phyloP scores from a whole-genome alignment of 2,888 invertebrate genomes.

The Drosophila aldrichi region DNA sequence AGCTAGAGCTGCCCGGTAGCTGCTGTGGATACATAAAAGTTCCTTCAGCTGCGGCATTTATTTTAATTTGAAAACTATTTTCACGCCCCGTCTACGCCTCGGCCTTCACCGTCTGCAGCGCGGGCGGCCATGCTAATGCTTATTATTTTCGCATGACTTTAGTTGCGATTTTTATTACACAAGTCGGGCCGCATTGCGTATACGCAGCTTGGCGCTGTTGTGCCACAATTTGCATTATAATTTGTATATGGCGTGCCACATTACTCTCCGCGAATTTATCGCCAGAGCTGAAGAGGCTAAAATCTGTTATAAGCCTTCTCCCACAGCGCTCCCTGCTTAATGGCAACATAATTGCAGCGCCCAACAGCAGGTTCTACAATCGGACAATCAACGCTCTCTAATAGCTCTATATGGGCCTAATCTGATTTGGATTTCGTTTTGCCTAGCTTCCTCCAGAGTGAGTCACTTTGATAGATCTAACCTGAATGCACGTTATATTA shows the following conservation, averaged over 20 bases:
- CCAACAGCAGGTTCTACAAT: conserved; percentile 11
- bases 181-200: conserved; percentile 69
- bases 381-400: background rate
- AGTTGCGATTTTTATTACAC: conserved; percentile 76
- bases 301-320: conserved; percentile 66
- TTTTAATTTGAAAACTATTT: conserved; percentile 81
- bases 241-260: conserved; percentile 71
- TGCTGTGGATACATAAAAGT: conserved; percentile 69
- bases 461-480: background rate
- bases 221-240: conserved; percentile 65
- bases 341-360: conserved; percentile 72
- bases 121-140: conserved; percentile 56
- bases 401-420: conserved; percentile 6
- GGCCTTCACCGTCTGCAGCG: conserved; percentile 5
- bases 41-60: conserved; percentile 76
- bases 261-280: conserved; percentile 35
- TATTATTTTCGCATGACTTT: conserved; percentile 77
- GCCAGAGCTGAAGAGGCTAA: conserved; percentile 16
- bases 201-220: conserved; percentile 56
- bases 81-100: conserved; percentile 41
- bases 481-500: background rate
- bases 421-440: background rate
- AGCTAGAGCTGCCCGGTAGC: conserved; percentile 7
- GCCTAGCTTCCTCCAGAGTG: no score
- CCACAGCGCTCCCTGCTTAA: conserved; percentile 51